Base-by-base conservation (phyloP, 2,113 vertebrate species). In the Polyodon spathula region DNA sequence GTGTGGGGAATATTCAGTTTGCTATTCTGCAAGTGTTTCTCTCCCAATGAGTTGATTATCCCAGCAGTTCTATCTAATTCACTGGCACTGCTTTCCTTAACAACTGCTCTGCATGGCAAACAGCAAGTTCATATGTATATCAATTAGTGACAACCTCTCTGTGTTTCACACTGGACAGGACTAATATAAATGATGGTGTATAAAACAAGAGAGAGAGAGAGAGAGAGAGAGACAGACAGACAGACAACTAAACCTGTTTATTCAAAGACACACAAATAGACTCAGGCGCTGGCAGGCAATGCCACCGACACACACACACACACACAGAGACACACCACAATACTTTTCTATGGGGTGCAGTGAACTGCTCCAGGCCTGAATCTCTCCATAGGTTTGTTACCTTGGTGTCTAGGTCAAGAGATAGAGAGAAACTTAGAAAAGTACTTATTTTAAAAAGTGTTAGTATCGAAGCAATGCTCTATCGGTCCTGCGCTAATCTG, bases 181-280 rank as follows among this genome's bases (percentile, higher is more conserved):
- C 15, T n/a, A 2, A 50, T 14, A n/a, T 6, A 50, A n/a, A 50
- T 50, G 46, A 11, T 50, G 12, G 27, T 27, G 27, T 27, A 27
- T 27, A n/a, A n/a, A n/a, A n/a, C 27, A 3, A 27, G 27, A 27
- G 9, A 50, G 48, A 50, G 48, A 50, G 8, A 50, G 9, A 50
- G 46, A 50, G 11, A 10, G 11, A n/a, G n/a, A 8, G 46, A 4
- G 46, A 50, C 4, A 37, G 59, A 64, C 62, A 61, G 59, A 54
- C 54, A 50, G 56, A 54, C 59, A 64, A 64, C 64, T 68, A 68
- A 27, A 27, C 27, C 27, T 27, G 27, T 27, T 27, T 27, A 27
- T 27, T 27, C 27, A 2, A 3, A 27, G 27, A 27, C 27, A 27
- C 27, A 27, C 27, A 27, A 27, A 27, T 3, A 27, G 27, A 27